These are phyloP conservation scores for Camponotus vicinus DNA, from an alignment of 1,140 invertebrate genomes.

Conservation along the genomic window DNA sequence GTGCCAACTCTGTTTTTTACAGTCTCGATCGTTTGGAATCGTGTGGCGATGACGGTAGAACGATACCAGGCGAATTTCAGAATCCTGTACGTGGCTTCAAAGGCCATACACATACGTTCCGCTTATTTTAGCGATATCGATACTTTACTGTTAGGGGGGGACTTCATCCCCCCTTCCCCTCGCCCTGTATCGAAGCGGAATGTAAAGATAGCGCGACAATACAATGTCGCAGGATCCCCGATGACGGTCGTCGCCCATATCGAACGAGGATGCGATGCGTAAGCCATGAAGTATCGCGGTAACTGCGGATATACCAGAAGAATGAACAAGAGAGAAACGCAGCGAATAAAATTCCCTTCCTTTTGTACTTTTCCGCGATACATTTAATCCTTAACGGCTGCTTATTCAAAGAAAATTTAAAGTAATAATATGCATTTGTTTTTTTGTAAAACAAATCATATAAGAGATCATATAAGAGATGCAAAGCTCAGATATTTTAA, in stretches of 20 bases:
- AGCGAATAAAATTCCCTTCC: conserved; percentile 1
- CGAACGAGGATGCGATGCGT: conserved; percentile 37
- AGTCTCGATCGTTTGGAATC: conserved; percentile 16
- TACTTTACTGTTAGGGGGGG: conserved; percentile 45
- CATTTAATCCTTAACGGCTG: neutral
- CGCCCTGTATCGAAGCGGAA: neutral
- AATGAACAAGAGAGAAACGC: conserved; percentile 26
- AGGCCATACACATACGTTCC: conserved; percentile 33
- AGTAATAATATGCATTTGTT: neutral
- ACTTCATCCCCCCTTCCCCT: neutral
- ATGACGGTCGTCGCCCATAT: conserved; percentile 19
- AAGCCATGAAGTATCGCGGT: conserved; percentile 36
- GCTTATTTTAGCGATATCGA: conserved; percentile 55
- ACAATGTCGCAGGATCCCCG: conserved; percentile 3
- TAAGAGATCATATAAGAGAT: neutral
- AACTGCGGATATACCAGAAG: neutral
- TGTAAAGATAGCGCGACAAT: conserved; percentile 46
- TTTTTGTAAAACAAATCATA: neutral
- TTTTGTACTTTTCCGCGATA: neutral
- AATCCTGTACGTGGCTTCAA: conserved; percentile 16
- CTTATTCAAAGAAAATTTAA: neutral
- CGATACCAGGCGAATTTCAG: conserved; percentile 29
- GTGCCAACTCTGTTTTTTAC: neutral
- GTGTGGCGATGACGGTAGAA: neutral
- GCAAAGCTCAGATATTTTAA: neutral